A percentile compares a stretch with the other conserved stretches of the same genome.
Conservation (phyloP, 2,888 invertebrate species). For the Subacronicta megacephala region DNA sequence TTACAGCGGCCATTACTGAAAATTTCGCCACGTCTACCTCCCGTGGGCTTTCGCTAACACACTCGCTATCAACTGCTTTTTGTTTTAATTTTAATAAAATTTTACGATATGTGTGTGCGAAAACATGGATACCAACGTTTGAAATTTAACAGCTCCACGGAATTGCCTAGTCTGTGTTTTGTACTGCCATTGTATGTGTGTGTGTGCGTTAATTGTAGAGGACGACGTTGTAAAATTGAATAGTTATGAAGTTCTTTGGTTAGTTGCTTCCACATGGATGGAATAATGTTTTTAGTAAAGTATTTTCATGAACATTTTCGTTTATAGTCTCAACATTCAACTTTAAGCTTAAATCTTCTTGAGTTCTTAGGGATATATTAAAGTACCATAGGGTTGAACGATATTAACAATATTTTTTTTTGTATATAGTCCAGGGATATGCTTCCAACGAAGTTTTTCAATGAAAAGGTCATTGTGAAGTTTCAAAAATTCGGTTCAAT, state of each 20-base stretch:
- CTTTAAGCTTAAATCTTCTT: slow-evolving; percentile 5
- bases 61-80: slow-evolving; percentile 72
- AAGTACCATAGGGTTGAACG: neutral
- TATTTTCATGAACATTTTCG: neutral
- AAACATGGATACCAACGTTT: slow-evolving; percentile 53
- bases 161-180: slow-evolving; percentile 15
- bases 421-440: slow-evolving; percentile 14
- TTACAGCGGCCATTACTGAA: slow-evolving; percentile 76
- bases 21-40: slow-evolving; percentile 77
- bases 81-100: slow-evolving; percentile 73
- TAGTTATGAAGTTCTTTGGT: slow-evolving; percentile 36
- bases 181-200: slow-evolving; percentile 11
- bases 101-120: slow-evolving; percentile 61
- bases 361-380: slow-evolving; percentile 9
- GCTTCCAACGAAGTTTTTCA: neutral
- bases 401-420: slow-evolving; percentile 12
- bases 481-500: too few relatives aligned
- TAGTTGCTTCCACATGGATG: slow-evolving; percentile 16
- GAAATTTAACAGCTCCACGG: slow-evolving; percentile 54
- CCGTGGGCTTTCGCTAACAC: slow-evolving; percentile 75
- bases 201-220: slow-evolving; percentile 34
- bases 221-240: slow-evolving; percentile 28
- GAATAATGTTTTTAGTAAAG: slow-evolving; percentile 5
- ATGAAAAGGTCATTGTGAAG: too few relatives aligned
- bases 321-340: neutral